Conservation (phyloP, 2,113 vertebrate genomes). For the Phalacrocorax aristotelis region DNA sequence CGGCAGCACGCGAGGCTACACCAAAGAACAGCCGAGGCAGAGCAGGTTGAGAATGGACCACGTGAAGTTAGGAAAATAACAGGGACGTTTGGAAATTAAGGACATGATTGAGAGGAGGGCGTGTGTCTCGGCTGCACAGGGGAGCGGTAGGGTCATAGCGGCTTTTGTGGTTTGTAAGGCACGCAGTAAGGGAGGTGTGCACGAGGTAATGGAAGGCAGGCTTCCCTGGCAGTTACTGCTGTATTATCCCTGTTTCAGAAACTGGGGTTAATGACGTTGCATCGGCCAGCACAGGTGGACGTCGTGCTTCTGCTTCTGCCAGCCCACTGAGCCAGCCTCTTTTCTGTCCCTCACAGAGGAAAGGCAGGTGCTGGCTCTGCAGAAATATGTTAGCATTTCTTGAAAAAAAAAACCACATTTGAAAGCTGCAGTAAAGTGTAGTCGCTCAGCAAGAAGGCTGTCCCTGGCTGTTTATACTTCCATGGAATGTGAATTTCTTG, state of each 20-base stretch:
- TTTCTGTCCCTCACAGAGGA: not conserved
- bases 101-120: fast-evolving
- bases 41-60: not conserved
- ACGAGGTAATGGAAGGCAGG: not conserved
- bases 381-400: not conserved
- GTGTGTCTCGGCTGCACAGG: not conserved
- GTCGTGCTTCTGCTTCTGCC: not conserved
- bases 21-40: not conserved
- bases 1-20: fast-evolving
- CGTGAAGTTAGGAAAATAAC: not conserved
- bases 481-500: not conserved
- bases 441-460: not conserved
- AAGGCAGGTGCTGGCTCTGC: not conserved
- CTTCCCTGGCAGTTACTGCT: not conserved
- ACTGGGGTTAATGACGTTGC: fast-evolving
- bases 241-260: not conserved
- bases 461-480: not conserved
- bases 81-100: not conserved
- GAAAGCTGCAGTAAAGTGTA: not conserved
- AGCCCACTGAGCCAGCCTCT: not conserved
- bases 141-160: not conserved
- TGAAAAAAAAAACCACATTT: not conserved
- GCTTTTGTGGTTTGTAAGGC: not conserved
- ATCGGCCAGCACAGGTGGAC: not conserved
- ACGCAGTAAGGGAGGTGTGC: fast-evolving